Percentiles rank a stretch among this genome's conserved stretches.
Evolutionary conservation across 2,888 invertebrate species (phyloP).

Genomic region (Agrenia bidenticulata): DNA sequence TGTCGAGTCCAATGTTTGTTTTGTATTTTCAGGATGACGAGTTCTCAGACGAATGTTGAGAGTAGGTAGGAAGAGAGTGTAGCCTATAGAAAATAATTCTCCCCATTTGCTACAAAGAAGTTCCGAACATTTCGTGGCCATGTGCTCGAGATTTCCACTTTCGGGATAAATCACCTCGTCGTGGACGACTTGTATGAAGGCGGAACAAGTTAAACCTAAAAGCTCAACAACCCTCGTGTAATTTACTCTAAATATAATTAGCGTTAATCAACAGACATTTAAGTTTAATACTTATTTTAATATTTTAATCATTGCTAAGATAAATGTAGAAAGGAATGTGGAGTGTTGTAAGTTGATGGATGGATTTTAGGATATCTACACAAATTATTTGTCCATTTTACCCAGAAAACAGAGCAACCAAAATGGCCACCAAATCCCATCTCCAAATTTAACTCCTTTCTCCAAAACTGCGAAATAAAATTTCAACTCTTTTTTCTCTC

Average conservation of each 20-base stretch:
- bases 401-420: too few relatives aligned
- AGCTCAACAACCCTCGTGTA: conserved; percentile 45
- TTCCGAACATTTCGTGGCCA: background rate
- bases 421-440: too few relatives aligned
- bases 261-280: conserved; percentile 15
- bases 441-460: too few relatives aligned
- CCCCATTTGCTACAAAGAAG: conserved; percentile 4
- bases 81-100: conserved; percentile 13
- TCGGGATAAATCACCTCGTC: conserved; percentile 1
- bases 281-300: conserved; percentile 27
- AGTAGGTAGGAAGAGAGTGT: conserved; percentile 30
- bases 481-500: too few relatives aligned
- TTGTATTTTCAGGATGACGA: conserved; percentile 48
- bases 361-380: too few relatives aligned
- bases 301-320: conserved; percentile 7
- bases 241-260: conserved; percentile 31
- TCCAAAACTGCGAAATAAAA: too few relatives aligned
- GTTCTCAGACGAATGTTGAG: conserved; percentile 52
- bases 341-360: too few relatives aligned
- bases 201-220: conserved; percentile 15
- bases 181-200: background rate
- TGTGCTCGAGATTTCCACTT: background rate
- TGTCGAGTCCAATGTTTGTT: too few relatives aligned
- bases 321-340: too few relatives aligned
- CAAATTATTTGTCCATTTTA: too few relatives aligned